phyloP scores from a whole-genome alignment of 2,888 invertebrate genomes.

The Chrysolina oricalcia region DNA sequence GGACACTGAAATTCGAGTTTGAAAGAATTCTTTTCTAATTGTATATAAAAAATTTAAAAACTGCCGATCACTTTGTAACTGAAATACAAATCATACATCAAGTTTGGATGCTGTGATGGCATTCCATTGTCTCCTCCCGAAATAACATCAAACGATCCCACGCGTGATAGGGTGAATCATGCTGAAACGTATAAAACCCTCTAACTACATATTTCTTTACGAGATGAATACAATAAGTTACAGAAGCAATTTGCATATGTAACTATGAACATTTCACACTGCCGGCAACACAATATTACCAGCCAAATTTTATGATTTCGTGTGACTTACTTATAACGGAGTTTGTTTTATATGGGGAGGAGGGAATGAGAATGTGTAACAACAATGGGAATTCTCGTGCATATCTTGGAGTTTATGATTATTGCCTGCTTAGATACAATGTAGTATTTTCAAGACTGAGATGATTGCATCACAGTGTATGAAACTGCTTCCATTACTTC shows the following conservation, averaged over 20 bases:
- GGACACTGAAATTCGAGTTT: too few species aligned
- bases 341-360: constrained; percentile 50
- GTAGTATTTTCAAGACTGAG: constrained; percentile 12
- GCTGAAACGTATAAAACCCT: constrained; percentile 42
- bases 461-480: background rate
- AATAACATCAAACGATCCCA: constrained; percentile 15
- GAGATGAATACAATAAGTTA: constrained; percentile 70
- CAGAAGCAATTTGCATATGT: constrained; percentile 72
- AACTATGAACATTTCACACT: constrained; percentile 60
- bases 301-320: constrained; percentile 52
- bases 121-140: background rate
- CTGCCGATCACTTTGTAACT: too few species aligned
- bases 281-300: constrained; percentile 43
- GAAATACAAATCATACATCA: too few species aligned
- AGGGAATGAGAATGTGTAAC: constrained; percentile 39
- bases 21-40: too few species aligned
- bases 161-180: background rate
- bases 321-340: constrained; percentile 55
- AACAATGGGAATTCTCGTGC: constrained; percentile 11
- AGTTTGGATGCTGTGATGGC: background rate
- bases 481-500: background rate
- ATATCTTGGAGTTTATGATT: constrained; percentile 20
- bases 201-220: constrained; percentile 59
- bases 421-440: constrained; percentile 11
- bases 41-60: too few species aligned